Evolutionary conservation across 2,888 invertebrate genomes (phyloP).

Genomic region (Lochmaea crataegi): DNA sequence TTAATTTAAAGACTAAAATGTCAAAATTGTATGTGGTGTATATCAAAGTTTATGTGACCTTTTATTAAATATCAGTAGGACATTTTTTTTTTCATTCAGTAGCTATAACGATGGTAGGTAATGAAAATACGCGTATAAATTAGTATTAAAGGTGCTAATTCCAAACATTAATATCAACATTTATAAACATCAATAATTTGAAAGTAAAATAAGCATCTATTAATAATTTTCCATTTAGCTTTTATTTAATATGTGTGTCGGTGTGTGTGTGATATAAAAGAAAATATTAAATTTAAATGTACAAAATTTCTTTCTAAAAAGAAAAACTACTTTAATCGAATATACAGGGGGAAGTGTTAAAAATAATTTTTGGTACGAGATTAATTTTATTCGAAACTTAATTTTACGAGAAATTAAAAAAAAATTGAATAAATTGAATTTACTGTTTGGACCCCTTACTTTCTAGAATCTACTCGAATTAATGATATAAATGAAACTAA

Average conservation of each 20-base stretch:
- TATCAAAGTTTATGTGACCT: background rate
- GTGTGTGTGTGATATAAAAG: background rate
- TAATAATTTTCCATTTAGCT: background rate
- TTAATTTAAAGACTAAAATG: no score
- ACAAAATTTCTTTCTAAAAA: background rate
- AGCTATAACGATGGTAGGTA: background rate
- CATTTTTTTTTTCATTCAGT: background rate
- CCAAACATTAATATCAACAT: background rate
- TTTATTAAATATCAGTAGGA: background rate
- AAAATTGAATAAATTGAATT: no score
- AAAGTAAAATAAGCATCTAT: background rate
- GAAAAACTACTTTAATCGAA: background rate
- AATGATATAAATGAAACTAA: no score
- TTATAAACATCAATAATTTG: background rate
- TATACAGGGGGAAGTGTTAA: background rate
- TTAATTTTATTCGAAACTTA: no score
- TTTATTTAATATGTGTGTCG: constrained; percentile 1
- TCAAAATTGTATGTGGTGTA: no score
- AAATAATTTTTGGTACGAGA: background rate
- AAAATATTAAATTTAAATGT: background rate
- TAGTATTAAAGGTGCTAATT: background rate
- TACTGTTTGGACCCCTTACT: no score
- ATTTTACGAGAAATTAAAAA: no score
- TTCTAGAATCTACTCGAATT: no score
- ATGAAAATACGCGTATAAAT: background rate